Evolutionary conservation across 2,888 invertebrate genomes (phyloP).

Genomic region (Melieria picta): DNA sequence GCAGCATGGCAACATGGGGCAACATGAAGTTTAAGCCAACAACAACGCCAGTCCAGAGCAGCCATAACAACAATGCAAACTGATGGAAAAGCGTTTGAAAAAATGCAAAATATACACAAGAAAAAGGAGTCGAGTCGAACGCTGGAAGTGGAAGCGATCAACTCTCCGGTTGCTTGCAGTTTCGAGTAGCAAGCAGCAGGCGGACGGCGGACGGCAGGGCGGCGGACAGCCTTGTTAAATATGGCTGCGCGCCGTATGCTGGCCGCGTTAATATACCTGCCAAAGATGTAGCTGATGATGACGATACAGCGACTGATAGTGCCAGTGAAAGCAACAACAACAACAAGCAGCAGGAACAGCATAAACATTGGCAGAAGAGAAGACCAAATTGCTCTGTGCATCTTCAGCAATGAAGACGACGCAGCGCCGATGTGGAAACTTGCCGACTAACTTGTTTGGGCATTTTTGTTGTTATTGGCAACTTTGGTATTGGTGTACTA

Average conservation of each 20-base stretch:
- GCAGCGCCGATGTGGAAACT: conserved; percentile 22
- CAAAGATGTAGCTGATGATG: conserved; percentile 21
- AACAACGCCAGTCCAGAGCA: background rate
- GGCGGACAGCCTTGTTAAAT: conserved; percentile 23
- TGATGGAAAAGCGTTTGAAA: background rate
- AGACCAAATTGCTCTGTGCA: background rate
- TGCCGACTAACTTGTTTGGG: conserved; percentile 20
- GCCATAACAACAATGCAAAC: background rate
- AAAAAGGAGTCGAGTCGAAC: too few relatives aligned
- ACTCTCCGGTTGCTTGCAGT: too few relatives aligned
- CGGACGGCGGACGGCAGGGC: too few relatives aligned
- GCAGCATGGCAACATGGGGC: too few relatives aligned
- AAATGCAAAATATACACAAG: background rate
- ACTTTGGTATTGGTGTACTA: background rate
- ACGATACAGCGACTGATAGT: background rate
- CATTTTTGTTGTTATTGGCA: conserved; percentile 10
- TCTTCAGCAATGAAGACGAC: background rate
- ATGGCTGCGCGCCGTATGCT: conserved; percentile 6
- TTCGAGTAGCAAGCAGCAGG: too few relatives aligned
- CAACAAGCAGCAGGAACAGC: conserved; percentile 54
- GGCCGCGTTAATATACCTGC: conserved; percentile 8
- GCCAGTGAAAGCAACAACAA: conserved; percentile 26
- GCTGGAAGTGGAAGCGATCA: too few relatives aligned
- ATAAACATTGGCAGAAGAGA: conserved; percentile 50
- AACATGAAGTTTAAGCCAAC: too few relatives aligned